These are phyloP conservation scores for Ptiloglossa arizonensis DNA, from an alignment of 1,140 invertebrate genomes.

Conservation along the genomic window DNA sequence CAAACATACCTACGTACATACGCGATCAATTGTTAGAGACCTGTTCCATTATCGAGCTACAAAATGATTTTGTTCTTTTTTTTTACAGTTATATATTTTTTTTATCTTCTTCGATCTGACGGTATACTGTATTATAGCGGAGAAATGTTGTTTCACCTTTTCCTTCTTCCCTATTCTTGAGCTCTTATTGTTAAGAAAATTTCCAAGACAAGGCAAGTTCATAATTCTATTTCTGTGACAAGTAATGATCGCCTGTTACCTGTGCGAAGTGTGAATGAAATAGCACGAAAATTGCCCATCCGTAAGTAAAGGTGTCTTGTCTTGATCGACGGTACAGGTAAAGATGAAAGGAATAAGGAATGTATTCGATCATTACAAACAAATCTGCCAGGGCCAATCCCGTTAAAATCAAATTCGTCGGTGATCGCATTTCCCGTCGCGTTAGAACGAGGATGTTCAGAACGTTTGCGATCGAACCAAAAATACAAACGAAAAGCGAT, in stretches of 20 bases:
- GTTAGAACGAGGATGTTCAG: conserved; percentile 98
- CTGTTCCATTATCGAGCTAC: too few species aligned
- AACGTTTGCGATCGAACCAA: conserved; percentile 95
- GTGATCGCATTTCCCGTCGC: conserved; percentile 93
- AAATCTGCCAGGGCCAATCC: conserved; percentile 96
- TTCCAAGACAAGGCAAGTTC: background rate
- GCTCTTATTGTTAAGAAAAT: background rate
- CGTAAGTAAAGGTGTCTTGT: conserved; percentile 86
- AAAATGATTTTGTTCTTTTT: background rate
- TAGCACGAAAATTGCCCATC: conserved; percentile 90
- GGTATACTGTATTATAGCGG: background rate
- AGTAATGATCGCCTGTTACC: conserved; percentile 34
- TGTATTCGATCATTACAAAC: conserved; percentile 96
- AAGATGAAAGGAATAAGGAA: conserved; percentile 92
- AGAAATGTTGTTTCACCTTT: background rate
- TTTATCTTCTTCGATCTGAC: background rate
- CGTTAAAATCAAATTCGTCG: conserved; percentile 95
- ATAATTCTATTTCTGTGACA: background rate
- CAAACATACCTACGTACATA: too few species aligned
- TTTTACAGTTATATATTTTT: background rate
- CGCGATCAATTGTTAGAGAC: too few species aligned
- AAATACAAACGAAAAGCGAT: conserved; percentile 91
- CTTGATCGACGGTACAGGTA: conserved; percentile 85
- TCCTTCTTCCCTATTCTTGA: background rate
- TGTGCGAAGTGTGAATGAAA: conserved; percentile 92